These are phyloP conservation scores for Eristalinus sepulchralis DNA, from an alignment of 2,888 invertebrate genomes.

Conservation along the genomic window DNA sequence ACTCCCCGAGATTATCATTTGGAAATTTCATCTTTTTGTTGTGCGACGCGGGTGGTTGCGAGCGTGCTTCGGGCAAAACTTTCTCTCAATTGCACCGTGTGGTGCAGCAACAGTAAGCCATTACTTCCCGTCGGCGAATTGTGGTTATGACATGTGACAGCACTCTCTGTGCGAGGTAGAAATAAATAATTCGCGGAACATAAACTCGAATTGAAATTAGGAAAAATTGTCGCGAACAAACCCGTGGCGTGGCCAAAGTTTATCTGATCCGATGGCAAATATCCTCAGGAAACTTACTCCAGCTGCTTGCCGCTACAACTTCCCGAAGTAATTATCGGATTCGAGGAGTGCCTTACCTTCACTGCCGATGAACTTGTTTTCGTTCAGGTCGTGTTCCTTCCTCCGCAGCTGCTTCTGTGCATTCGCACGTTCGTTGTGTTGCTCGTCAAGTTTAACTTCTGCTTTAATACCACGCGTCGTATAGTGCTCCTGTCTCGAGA, in stretches of 20 bases:
- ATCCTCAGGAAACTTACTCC: slow-evolving; percentile 34
- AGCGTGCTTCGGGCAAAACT: slow-evolving; percentile 7
- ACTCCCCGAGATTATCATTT: slow-evolving; percentile 47
- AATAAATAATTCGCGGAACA: slow-evolving; percentile 45
- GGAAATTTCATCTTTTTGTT: slow-evolving; percentile 40
- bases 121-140: neutral
- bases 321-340: slow-evolving; percentile 59
- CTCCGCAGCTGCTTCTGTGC: neutral
- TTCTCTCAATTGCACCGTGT: slow-evolving; percentile 20
- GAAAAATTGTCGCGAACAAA: slow-evolving; percentile 31
- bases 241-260: neutral
- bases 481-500: neutral
- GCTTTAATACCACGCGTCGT: neutral
- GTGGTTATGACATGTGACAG: neutral
- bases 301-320: slow-evolving; percentile 32
- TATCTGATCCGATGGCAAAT: slow-evolving; percentile 9
- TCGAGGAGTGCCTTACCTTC: slow-evolving; percentile 50
- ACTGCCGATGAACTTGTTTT: slow-evolving; percentile 3
- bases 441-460: neutral
- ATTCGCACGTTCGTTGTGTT: neutral
- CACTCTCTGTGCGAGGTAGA: slow-evolving; percentile 7
- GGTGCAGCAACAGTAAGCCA: slow-evolving; percentile 21
- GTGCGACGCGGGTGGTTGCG: slow-evolving; percentile 1
- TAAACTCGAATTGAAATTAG: slow-evolving; percentile 52
- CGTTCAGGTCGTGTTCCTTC: slow-evolving; percentile 1